phyloP scores from a whole-genome alignment of 2,797 vertebrate genomes.

The Mormyrops boulengeri region DNA sequence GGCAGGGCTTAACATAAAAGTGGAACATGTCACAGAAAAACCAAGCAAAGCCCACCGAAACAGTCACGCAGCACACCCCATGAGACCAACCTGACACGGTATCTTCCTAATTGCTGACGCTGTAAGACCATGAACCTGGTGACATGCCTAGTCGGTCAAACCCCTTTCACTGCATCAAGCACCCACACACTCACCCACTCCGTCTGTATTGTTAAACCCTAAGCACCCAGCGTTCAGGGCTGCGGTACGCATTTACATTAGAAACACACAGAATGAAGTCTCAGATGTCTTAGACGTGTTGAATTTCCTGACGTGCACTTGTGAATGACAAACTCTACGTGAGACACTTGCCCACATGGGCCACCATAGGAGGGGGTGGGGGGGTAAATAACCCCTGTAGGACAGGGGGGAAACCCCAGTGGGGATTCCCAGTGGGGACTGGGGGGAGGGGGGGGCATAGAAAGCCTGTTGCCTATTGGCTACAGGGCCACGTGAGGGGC shows the following conservation, averaged over 20 bases:
- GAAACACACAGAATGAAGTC: neutral
- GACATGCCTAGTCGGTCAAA: neutral
- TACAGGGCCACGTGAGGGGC: constrained; percentile 48
- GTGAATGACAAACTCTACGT: neutral
- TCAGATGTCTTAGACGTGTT: neutral
- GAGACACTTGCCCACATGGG: neutral
- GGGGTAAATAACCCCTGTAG: neutral
- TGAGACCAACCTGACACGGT: neutral
- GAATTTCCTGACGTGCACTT: neutral
- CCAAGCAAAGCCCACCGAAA: neutral
- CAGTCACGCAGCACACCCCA: neutral
- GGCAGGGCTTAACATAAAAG: constrained; percentile 17
- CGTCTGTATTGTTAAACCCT: neutral
- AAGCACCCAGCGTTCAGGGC: neutral
- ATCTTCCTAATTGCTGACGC: neutral
- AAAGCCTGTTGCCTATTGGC: constrained; percentile 22
- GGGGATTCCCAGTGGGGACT: neutral
- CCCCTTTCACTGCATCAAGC: neutral
- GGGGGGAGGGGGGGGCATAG: constrained; percentile 26
- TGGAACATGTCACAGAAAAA: constrained; percentile 12
- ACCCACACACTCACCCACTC: neutral
- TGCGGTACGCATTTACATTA: neutral
- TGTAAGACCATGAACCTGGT: neutral
- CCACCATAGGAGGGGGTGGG: neutral
- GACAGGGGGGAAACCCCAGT: neutral